phyloP scores from a whole-genome alignment of 2,888 invertebrate species.

The Aleiodes testaceus region DNA sequence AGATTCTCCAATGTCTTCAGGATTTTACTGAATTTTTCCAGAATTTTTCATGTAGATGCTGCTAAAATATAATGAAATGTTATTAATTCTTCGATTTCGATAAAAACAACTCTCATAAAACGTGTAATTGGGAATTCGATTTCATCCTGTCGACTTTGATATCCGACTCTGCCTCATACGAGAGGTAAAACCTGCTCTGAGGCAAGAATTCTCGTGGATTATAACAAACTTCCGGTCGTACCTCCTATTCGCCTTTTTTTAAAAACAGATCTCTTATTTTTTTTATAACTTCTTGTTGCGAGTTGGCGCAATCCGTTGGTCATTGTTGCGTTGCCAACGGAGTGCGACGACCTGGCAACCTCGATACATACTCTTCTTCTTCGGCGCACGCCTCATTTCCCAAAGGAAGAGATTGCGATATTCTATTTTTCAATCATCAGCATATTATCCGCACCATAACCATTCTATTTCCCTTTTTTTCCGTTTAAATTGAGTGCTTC shows the following conservation, averaged over 20 bases:
- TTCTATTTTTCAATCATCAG: constrained; percentile 23
- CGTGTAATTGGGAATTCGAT: constrained; percentile 28
- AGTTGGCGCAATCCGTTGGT: constrained; percentile 49
- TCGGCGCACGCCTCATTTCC: constrained; percentile 34
- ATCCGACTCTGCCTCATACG: constrained; percentile 28
- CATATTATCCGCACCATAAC: constrained; percentile 23
- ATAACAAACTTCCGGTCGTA: constrained; percentile 56
- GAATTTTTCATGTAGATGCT: too few relatives aligned
- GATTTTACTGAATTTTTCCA: too few relatives aligned
- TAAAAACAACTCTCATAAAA: constrained; percentile 13
- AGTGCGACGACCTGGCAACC: constrained; percentile 69
- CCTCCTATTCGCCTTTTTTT: constrained; percentile 45
- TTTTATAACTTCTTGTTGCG: constrained; percentile 29
- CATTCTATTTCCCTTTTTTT: neutral
- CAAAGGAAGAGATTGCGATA: constrained; percentile 21
- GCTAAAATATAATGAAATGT: too few relatives aligned
- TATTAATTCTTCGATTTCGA: neutral
- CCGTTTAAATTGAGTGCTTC: neutral
- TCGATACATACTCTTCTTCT: constrained; percentile 56
- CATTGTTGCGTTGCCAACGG: constrained; percentile 65
- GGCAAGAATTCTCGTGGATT: constrained; percentile 54
- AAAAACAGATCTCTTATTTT: constrained; percentile 9
- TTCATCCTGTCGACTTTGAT: constrained; percentile 16
- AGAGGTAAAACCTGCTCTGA: constrained; percentile 41
- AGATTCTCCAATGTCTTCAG: too few relatives aligned